phyloP scores from a whole-genome alignment of 2,888 invertebrate species.

The Drosophila yooni region DNA sequence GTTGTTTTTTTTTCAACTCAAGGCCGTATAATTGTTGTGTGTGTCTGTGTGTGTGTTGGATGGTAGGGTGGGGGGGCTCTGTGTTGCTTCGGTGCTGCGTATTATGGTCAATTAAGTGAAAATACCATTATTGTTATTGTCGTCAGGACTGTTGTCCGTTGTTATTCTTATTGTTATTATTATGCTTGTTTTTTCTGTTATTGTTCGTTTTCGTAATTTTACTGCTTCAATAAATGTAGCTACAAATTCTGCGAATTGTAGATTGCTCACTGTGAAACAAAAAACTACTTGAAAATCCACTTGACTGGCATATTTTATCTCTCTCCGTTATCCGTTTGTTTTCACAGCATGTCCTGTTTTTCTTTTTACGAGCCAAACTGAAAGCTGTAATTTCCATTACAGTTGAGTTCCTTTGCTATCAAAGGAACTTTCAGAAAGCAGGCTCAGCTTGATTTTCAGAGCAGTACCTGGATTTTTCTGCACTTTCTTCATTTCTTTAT shows the following conservation, averaged over 20 bases:
- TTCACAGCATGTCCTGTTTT: background rate
- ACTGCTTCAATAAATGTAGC: constrained; percentile 30
- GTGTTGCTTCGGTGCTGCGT: constrained; percentile 50
- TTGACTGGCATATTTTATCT: background rate
- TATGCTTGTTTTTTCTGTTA: constrained; percentile 40
- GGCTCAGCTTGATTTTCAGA: background rate
- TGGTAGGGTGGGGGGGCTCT: background rate
- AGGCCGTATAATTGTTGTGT: constrained; percentile 1
- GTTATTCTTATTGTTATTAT: constrained; percentile 10
- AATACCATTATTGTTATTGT: constrained; percentile 75
- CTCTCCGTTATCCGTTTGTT: background rate
- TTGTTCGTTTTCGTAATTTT: constrained; percentile 29
- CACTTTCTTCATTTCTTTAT: background rate
- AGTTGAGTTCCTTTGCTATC: background rate
- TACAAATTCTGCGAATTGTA: constrained; percentile 19
- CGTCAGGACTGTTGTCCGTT: constrained; percentile 23
- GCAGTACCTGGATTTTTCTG: background rate
- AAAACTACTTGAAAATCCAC: background rate
- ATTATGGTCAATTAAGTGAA: constrained; percentile 83
- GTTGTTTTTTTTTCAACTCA: constrained; percentile 7
- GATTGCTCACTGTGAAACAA: constrained; percentile 1
- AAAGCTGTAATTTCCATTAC: constrained; percentile 1
- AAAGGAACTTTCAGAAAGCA: background rate
- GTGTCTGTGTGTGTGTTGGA: background rate
- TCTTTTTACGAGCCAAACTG: background rate